Percentiles rank a stretch among this genome's conserved stretches.
Conservation (phyloP, 2,113 vertebrate species). For the Passer domesticus region DNA sequence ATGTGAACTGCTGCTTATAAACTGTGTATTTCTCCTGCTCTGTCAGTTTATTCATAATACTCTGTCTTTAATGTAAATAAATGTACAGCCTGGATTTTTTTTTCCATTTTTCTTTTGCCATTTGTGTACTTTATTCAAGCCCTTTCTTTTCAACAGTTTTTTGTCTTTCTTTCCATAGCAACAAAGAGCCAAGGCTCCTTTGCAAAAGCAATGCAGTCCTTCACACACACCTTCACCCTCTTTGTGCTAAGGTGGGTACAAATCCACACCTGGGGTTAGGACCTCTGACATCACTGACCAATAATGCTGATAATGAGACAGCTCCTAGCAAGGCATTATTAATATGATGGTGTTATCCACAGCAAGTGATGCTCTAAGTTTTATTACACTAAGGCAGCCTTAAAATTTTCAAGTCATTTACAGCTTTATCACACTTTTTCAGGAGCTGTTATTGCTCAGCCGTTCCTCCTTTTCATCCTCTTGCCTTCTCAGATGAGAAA, state of each 20-base stretch:
- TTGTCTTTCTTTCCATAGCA: not conserved
- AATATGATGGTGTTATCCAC: not conserved
- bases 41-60: not conserved
- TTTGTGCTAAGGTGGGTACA: not conserved
- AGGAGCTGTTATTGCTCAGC: not conserved
- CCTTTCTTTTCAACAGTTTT: not conserved
- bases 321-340: not conserved
- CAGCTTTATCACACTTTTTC: not conserved
- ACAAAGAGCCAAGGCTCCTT: not conserved
- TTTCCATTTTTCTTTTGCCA: not conserved
- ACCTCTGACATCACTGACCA: not conserved
- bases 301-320: not conserved
- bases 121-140: not conserved
- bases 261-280: not conserved
- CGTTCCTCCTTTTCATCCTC: not conserved
- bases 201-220: not conserved
- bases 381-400: not conserved
- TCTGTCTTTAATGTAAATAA: not conserved
- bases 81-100: not conserved
- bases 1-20: not conserved
- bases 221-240: not conserved
- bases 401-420: not conserved
- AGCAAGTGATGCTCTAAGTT: not conserved
- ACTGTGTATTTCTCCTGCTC: not conserved
- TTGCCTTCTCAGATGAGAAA: not conserved